Evolutionary conservation across 1,140 invertebrate species (phyloP).

Genomic region (Trialeurodes vaporariorum): DNA sequence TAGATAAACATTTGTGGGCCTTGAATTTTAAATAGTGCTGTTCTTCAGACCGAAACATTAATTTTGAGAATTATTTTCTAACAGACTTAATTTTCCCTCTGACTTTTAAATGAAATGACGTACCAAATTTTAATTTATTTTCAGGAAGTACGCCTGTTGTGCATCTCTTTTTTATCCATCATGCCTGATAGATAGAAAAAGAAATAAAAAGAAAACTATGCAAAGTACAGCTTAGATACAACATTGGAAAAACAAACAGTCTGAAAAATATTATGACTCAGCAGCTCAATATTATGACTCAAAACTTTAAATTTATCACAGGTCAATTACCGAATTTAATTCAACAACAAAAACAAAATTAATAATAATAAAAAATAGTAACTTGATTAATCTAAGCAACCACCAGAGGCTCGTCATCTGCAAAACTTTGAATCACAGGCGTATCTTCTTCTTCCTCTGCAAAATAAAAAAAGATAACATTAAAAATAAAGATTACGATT

Average conservation of each 20-base stretch:
- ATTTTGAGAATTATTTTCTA: too few species aligned
- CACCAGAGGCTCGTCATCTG: background rate
- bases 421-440: background rate
- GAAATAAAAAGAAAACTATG: too few species aligned
- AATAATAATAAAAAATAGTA: background rate
- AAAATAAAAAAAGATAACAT: background rate
- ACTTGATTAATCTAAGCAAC: background rate
- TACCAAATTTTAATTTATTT: too few species aligned
- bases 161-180: too few species aligned
- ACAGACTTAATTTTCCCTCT: too few species aligned
- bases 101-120: too few species aligned
- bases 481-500: too few species aligned
- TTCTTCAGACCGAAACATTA: too few species aligned
- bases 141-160: too few species aligned
- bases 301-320: background rate
- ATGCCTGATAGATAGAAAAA: too few species aligned
- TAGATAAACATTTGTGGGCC: too few species aligned
- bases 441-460: background rate
- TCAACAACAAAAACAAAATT: background rate
- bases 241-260: background rate
- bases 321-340: slow-evolving; percentile 1
- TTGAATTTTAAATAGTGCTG: too few species aligned
- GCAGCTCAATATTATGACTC: background rate
- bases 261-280: background rate
- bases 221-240: background rate